Percentiles rank a stretch among this genome's conserved stretches.
Evolutionary conservation across 2,113 vertebrate genomes (phyloP).

Genomic region (Hirundichthys speculiger): DNA sequence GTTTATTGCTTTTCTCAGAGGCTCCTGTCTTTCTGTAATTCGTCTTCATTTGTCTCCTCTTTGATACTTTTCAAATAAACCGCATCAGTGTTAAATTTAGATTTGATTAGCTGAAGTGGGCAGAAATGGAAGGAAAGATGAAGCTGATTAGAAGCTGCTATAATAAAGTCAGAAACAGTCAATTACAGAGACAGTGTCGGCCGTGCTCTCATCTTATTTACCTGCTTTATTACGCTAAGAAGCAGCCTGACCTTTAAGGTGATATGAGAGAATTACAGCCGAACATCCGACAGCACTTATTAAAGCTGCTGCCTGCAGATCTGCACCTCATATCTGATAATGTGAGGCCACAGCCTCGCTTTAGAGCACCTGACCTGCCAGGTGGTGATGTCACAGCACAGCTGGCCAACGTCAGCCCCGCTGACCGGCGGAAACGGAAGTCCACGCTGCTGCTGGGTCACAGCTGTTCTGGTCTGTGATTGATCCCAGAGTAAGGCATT

Average conservation of each 20-base stretch:
- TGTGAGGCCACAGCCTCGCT: slow-evolving; percentile 36
- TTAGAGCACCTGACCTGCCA: slow-evolving; percentile 50
- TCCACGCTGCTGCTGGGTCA: not conserved
- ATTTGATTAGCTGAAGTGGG: slow-evolving; percentile 45
- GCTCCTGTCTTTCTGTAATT: slow-evolving; percentile 36
- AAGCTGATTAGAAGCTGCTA: slow-evolving; percentile 61
- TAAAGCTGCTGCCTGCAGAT: slow-evolving; percentile 50
- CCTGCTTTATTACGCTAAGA: slow-evolving; percentile 68
- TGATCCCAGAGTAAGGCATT: no score
- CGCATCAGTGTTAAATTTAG: slow-evolving; percentile 51
- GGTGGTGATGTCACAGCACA: not conserved
- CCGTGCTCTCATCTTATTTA: slow-evolving; percentile 61
- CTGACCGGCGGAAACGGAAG: not conserved
- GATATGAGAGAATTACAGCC: slow-evolving; percentile 64
- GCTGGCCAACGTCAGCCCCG: slow-evolving; percentile 26
- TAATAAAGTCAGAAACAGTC: slow-evolving; percentile 64
- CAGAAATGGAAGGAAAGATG: slow-evolving; percentile 52
- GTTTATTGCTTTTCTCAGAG: slow-evolving; percentile 62
- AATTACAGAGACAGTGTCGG: slow-evolving; percentile 60
- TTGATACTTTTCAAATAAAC: slow-evolving; percentile 49
- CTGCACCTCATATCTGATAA: slow-evolving; percentile 34
- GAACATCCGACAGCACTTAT: slow-evolving; percentile 51
- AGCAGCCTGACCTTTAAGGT: slow-evolving; percentile 71
- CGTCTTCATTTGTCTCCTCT: slow-evolving; percentile 35
- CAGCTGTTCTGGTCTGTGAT: not conserved